phyloP scores from a whole-genome alignment of 2,113 vertebrate genomes.

The Oryzias woworae region DNA sequence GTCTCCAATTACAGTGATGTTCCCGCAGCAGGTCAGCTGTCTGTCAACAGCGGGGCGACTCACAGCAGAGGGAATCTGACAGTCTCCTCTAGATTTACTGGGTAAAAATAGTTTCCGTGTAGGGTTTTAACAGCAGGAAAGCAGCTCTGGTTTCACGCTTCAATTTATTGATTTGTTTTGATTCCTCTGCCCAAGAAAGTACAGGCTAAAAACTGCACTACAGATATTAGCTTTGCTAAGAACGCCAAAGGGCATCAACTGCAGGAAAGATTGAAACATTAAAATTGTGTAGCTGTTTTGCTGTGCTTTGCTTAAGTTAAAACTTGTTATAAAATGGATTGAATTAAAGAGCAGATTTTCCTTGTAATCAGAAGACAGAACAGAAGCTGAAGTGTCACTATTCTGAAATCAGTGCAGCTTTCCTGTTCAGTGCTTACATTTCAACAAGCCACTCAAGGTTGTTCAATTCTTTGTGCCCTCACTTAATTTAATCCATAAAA shows the following conservation, averaged over 20 bases:
- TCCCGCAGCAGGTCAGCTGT: background rate
- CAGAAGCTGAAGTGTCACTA: too few species aligned
- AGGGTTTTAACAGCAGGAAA: slow-evolving; percentile 12
- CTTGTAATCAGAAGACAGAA: too few species aligned
- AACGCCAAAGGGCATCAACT: slow-evolving; percentile 12
- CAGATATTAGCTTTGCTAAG: slow-evolving; percentile 10
- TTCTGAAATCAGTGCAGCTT: too few species aligned
- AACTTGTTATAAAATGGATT: too few species aligned
- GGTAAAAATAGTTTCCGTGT: slow-evolving; percentile 6
- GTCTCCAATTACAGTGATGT: too few species aligned
- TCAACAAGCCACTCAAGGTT: too few species aligned
- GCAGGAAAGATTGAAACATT: background rate
- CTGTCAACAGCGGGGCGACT: background rate
- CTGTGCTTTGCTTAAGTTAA: too few species aligned
- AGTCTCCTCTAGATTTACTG: background rate
- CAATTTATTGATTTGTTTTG: slow-evolving; percentile 15
- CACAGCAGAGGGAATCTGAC: background rate
- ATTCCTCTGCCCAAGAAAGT: background rate
- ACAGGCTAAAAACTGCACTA: too few species aligned
- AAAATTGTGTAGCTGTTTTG: background rate
- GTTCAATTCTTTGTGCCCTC: too few species aligned
- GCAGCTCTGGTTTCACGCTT: slow-evolving; percentile 7
- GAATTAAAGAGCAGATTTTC: too few species aligned
- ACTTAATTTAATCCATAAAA: too few species aligned
- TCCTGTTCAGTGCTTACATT: too few species aligned